Conservation (phyloP, 2,888 invertebrate genomes). For the Lasioglossum marginatum region DNA sequence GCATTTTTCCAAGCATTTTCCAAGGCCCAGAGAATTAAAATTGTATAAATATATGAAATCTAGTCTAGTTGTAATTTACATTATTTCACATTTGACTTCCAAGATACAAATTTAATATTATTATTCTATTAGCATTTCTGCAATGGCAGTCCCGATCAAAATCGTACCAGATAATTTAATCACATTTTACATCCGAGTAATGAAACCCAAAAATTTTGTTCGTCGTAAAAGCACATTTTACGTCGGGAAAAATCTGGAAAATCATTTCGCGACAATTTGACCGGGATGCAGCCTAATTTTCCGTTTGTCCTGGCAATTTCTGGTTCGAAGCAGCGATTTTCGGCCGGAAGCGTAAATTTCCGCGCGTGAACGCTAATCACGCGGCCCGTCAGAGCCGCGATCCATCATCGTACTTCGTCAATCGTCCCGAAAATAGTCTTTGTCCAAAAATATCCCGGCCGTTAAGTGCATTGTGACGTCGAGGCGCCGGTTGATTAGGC, state of each 20-base stretch:
- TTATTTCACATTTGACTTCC: background rate
- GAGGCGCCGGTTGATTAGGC: constrained; percentile 67
- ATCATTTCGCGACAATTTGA: background rate
- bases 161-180: background rate
- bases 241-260: background rate
- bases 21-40: background rate
- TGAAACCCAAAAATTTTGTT: background rate
- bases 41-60: background rate
- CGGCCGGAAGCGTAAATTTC: constrained; percentile 45
- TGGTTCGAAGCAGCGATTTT: constrained; percentile 7
- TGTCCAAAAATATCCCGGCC: constrained; percentile 68
- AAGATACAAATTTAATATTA: background rate
- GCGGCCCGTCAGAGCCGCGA: constrained; percentile 39
- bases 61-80: background rate
- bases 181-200: background rate
- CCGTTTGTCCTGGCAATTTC: constrained; percentile 16
- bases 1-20: background rate
- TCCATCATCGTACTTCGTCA: constrained; percentile 66
- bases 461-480: constrained; percentile 76
- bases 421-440: constrained; percentile 66
- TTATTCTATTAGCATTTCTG: background rate
- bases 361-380: constrained; percentile 60
- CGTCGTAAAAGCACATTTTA: background rate
- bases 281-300: constrained; percentile 5
- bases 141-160: background rate